Evolutionary conservation across 2,888 invertebrate species (phyloP).

Genomic region (Lucinisca nassula): DNA sequence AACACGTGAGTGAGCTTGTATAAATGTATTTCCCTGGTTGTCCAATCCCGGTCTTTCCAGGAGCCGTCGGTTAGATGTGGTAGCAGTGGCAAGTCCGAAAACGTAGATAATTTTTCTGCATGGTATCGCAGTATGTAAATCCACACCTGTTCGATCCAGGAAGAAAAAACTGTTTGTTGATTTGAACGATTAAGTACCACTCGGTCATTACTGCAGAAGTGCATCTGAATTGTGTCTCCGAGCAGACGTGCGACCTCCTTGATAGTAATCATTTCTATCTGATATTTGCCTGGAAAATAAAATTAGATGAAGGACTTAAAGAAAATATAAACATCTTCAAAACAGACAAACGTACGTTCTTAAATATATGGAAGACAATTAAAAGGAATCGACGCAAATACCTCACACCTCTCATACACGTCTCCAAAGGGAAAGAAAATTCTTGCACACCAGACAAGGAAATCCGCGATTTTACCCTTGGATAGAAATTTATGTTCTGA

Average conservation of each 20-base stretch:
- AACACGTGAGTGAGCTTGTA: neutral
- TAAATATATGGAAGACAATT: no score
- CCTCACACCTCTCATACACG: no score
- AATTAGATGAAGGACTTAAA: no score
- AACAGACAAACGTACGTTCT: no score
- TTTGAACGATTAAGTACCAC: neutral
- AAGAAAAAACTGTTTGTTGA: neutral
- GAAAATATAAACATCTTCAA: no score
- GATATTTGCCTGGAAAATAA: neutral
- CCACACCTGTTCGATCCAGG: neutral
- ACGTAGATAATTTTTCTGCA: neutral
- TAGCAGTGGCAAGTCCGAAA: neutral
- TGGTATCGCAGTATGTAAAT: neutral
- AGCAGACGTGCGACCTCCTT: neutral
- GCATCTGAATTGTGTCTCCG: neutral
- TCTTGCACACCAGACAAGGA: no score
- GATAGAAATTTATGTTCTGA: no score
- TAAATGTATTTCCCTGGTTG: neutral
- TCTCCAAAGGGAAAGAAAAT: no score
- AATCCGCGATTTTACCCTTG: no score
- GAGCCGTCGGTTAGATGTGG: neutral
- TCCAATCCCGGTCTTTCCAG: neutral
- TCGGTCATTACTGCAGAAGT: neutral
- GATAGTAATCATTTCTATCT: neutral
- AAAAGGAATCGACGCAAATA: no score